Evolutionary conservation across 2,797 vertebrate species (phyloP).

Genomic region (Oryzias sinensis): DNA sequence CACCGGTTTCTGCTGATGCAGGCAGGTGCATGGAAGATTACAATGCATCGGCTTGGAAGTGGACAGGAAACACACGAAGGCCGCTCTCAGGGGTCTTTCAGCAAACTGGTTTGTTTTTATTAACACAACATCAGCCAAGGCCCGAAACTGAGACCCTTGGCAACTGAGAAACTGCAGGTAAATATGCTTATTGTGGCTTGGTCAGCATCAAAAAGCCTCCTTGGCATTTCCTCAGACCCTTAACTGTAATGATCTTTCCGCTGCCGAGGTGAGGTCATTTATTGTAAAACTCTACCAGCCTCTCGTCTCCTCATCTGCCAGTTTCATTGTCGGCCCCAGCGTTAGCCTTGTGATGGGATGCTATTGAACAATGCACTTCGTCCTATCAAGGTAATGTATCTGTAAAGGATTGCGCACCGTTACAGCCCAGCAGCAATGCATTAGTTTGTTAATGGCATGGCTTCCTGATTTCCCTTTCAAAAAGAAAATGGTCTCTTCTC

Average conservation of each 20-base stretch:
- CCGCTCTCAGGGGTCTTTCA: conserved; percentile 45
- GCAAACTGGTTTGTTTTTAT: conserved; percentile 70
- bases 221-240: conserved; percentile 55
- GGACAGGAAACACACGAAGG: conserved; percentile 44
- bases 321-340: conserved; percentile 46
- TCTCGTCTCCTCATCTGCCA: conserved; percentile 25
- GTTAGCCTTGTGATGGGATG: conserved; percentile 47
- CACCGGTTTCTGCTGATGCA: conserved; percentile 69
- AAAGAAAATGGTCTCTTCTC: conserved; percentile 40
- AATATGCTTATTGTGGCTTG: conserved; percentile 64
- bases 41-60: conserved; percentile 20
- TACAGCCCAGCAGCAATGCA: conserved; percentile 38
- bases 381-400: conserved; percentile 45
- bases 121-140: conserved; percentile 67
- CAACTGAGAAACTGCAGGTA: conserved; percentile 61
- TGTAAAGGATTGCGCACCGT: conserved; percentile 40
- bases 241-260: conserved; percentile 67
- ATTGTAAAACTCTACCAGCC: conserved; percentile 30
- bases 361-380: conserved; percentile 44
- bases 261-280: conserved; percentile 37
- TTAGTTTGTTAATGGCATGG: conserved; percentile 56
- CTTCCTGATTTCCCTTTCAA: conserved; percentile 46
- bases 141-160: conserved; percentile 52
- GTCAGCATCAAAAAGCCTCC: conserved; percentile 66
- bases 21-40: conserved; percentile 48